Conservation (phyloP, 1,140 invertebrate species). For the Pentalonia nigronervosa region DNA sequence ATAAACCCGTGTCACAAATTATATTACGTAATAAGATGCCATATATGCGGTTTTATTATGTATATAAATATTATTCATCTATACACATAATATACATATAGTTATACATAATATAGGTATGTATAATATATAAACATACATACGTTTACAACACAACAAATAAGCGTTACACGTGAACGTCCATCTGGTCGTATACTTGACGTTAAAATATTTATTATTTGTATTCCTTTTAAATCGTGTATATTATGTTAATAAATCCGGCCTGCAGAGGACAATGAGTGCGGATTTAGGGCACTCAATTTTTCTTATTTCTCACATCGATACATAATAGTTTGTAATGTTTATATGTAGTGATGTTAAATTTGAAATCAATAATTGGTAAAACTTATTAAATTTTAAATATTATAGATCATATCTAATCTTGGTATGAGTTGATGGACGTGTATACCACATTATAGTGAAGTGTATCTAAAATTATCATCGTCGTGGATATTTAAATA, state of each 20-base stretch:
- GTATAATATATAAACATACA: too few species aligned
- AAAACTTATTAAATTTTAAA: not conserved
- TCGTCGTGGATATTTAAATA: not conserved
- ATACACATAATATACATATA: not conserved
- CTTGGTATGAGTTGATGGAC: not conserved
- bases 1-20: not conserved
- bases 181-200: not conserved
- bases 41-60: too few species aligned
- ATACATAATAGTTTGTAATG: not conserved
- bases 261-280: too few species aligned
- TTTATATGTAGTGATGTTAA: not conserved
- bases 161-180: not conserved
- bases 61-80: not conserved
- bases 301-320: too few species aligned
- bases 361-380: not conserved
- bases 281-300: too few species aligned
- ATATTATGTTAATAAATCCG: too few species aligned
- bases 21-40: not conserved
- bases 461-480: not conserved
- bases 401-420: not conserved
- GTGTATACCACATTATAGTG: not conserved
- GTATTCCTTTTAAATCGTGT: not conserved
- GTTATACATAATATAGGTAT: too few species aligned
- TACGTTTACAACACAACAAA: not conserved
- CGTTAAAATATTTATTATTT: not conserved